Base-by-base conservation (phyloP, 2,888 invertebrate species). In the Cryptus armator region DNA sequence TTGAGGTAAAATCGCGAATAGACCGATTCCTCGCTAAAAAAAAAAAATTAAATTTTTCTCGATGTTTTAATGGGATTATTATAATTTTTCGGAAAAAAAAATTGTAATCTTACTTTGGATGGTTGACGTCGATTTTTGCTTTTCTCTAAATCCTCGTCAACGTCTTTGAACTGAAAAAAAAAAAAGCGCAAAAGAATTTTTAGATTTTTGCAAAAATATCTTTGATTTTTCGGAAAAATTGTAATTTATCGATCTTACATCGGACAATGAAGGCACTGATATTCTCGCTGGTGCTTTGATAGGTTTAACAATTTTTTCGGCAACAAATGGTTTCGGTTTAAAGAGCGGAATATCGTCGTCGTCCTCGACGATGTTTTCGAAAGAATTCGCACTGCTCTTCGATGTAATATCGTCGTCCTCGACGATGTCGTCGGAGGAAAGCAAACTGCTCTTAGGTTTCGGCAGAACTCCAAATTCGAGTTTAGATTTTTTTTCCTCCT, bases 1-100 rank as follows among this genome's bases (percentile, higher is more conserved):
- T 88, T 96, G 95, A 9, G 97, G 97, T 59, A 97, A 92, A 62
- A 97, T 94, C 80, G 96, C 95, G 66, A 97, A 95, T 10, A 97
- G 93, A 9, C 96, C 96, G 16, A 96, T 95, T 86, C 95, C 95
- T 94, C 95, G 96, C 96, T 96, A 86, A 44, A 92, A 92, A 83
- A 77, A 91, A 10, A 19, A 24, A 12, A 66, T n/a, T 4, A 44
- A 16, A 37, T 7, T 43, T 93, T 24, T 89, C 88, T 62, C n/a
- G 37, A 32, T 32, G 2, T 56, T 19, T 10, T 7, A 56, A 51
- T 4, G 2, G 16, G 14, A 53, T 53, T 0, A 9, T 3, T 9
- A 10, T 9, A 9, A 48, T 48, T 48, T 48, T 9, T 48, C 93
- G 2, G n/a, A 64, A 37, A 53, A 32, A 53, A 24, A 37, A 76